Evolutionary conservation across 2,113 vertebrate species (phyloP), one percentile per base, ranked within the genome.

Genomic region (Nanorana parkeri): DNA sequence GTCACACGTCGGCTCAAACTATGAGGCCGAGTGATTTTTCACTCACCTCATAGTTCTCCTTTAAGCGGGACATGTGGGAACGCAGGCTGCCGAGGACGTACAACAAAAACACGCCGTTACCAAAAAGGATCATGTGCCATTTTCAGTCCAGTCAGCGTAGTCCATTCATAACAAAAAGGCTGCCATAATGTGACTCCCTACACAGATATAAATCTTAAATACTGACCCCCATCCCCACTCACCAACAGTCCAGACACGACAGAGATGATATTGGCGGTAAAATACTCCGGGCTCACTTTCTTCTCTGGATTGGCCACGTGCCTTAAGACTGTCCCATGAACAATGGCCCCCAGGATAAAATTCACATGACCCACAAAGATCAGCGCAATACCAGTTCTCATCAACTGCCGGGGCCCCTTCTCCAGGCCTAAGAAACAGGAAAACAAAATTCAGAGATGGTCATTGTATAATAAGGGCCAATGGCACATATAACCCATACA

Each of bases 161-260:
- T 36, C 5, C 32, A 1, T 0, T 36, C 32, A 36, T 36, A 36
- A 5, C 5, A 7, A 36, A 36, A 6, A 36, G 32, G 8, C 32
- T 5, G 2, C 58, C 20, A 11, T n/a, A 61, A 61, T n/a, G 58
- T 20, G 21, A 20, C 20, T 0, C 19, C 5, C 58, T 21, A 23
- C 65, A 29, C 65, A 68, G 10, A 68, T 19, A 6, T 29, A 20
- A 21, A 20, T 13, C 15, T 7, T 17, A 68, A 13, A 1, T 17
- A 36, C 15, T 17, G 17, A 51, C 28, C 36, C 19, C 19, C 68
- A 21, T 15, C 8, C 51, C 10, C 13, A 80, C 94, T 94, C 86
- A 97, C 96, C 95, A 98, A 88, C 58, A 98, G 88, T 77, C 95
- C 97, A 0, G 96, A 96, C 47, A 93, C 91, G 86, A 97, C 96